Conservation (phyloP, 1,140 invertebrate species). For the Ceratina calcarata region DNA sequence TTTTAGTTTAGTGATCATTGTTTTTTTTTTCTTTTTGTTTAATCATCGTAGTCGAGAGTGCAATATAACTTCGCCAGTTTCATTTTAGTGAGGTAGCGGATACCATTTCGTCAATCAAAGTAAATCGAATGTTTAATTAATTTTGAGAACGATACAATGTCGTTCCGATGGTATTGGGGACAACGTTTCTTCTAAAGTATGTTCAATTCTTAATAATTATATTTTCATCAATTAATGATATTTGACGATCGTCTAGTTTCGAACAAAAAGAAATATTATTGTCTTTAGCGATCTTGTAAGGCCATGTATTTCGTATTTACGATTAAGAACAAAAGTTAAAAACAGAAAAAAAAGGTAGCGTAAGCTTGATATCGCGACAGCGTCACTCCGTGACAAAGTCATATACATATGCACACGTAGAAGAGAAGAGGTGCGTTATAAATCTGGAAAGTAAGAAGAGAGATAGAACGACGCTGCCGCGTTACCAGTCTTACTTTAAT, state of each 20-base stretch:
- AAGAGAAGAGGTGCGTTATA: slow-evolving; percentile 1
- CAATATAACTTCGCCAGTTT: slow-evolving; percentile 66
- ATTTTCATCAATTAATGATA: slow-evolving; percentile 47
- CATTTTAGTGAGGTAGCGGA: slow-evolving; percentile 21
- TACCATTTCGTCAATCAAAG: slow-evolving; percentile 15
- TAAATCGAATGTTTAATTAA: no score
- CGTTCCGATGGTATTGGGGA: not conserved
- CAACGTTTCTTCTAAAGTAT: slow-evolving; percentile 23
- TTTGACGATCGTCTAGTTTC: slow-evolving; percentile 43
- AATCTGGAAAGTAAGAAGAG: not conserved
- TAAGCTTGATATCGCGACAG: slow-evolving; percentile 50
- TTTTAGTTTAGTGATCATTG: slow-evolving; percentile 46
- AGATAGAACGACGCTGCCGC: slow-evolving; percentile 26
- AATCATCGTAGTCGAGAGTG: slow-evolving; percentile 62
- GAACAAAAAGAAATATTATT: slow-evolving; percentile 53
- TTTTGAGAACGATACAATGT: no score
- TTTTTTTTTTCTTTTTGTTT: slow-evolving; percentile 25
- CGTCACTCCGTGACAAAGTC: slow-evolving; percentile 2
- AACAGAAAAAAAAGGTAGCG: slow-evolving; percentile 29
- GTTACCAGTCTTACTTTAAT: slow-evolving; percentile 54
- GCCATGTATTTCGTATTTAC: slow-evolving; percentile 75
- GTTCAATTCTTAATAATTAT: slow-evolving; percentile 38
- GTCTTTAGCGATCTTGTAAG: slow-evolving; percentile 70
- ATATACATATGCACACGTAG: slow-evolving; percentile 5
- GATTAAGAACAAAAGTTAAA: slow-evolving; percentile 53